Base-by-base conservation (phyloP, 2,888 invertebrate genomes). In the Tethea ocularis region DNA sequence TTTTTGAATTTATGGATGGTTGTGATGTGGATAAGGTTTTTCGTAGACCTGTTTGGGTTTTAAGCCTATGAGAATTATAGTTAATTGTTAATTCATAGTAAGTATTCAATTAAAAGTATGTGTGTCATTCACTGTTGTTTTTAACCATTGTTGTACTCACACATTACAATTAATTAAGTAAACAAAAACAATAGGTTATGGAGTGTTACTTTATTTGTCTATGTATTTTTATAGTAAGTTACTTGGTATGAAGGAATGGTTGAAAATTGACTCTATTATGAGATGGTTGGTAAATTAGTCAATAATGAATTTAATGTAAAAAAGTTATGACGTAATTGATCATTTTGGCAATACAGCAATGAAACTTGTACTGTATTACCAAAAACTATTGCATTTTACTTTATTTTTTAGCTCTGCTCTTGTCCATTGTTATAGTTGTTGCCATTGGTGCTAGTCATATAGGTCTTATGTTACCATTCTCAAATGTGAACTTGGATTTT, bases 1-100 rank as follows among this genome's bases (percentile, higher is more conserved):
- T 63, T 68, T 85, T 85, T 83, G 85, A 80, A 85, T 87, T 87
- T 88, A 84, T 84, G 85, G 63, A 88, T 86, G 90, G 90, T 89
- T 91, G 89, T 89, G 90, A 90, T 81, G 88, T 83, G 82, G 68
- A 76, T 72, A 77, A 59, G 61, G 68, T 78, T 74, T 69, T 69
- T 62, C 56, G 7, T 66, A 52, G 59, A 65, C 62, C 59, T 67
- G 68, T 58, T 33, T 60, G 59, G 53, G n/a, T 53, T 33, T 20
- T 29, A 33, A 33, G 10, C 46, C 46, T 46, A 29, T 26, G 13
- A 33, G 20, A 53, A 24, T 33, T 53, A 46, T 46, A 46, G 46
- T 46, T 46, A 17, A 46, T 20, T 46, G 46, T 46, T 46, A 46
- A 46, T 20, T 46, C 46, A 46, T 46, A 46, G 20, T 53, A 33